These are phyloP conservation scores for Pristionchus arcanus DNA, from an alignment of 2,888 invertebrate species.

Conservation along the genomic window DNA sequence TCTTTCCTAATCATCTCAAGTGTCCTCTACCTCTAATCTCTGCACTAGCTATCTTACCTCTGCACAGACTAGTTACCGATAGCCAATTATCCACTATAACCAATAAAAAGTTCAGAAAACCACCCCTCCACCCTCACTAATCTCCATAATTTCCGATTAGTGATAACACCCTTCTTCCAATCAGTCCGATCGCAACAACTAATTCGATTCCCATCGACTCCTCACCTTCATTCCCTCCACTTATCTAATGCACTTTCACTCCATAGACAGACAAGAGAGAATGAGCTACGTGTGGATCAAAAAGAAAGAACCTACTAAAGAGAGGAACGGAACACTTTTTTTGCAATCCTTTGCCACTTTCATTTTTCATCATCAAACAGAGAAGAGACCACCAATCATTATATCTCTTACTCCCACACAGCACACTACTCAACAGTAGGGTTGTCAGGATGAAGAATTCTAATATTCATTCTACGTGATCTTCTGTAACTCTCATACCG, in stretches of 20 bases:
- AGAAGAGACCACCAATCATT: background rate
- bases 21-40: slow-evolving; percentile 16
- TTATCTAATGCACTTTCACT: slow-evolving; percentile 39
- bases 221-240: background rate
- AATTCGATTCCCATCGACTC: background rate
- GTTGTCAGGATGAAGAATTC: too few relatives aligned
- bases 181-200: slow-evolving; percentile 21
- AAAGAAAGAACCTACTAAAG: background rate
- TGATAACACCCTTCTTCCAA: background rate
- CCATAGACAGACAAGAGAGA: background rate
- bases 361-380: background rate
- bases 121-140: background rate
- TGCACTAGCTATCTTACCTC: background rate
- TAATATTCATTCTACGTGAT: too few relatives aligned
- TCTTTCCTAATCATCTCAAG: slow-evolving; percentile 33
- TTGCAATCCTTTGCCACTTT: background rate
- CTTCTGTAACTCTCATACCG: too few relatives aligned
- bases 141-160: background rate
- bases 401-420: background rate
- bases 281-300: background rate
- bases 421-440: too few relatives aligned
- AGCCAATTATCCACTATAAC: background rate
- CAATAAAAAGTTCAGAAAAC: background rate
- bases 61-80: slow-evolving; percentile 6
- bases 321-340: background rate